A percentile compares a stretch with the other conserved stretches of the same genome.
phyloP scores from a whole-genome alignment of 2,113 vertebrate species.

The Ciconia boyciana region DNA sequence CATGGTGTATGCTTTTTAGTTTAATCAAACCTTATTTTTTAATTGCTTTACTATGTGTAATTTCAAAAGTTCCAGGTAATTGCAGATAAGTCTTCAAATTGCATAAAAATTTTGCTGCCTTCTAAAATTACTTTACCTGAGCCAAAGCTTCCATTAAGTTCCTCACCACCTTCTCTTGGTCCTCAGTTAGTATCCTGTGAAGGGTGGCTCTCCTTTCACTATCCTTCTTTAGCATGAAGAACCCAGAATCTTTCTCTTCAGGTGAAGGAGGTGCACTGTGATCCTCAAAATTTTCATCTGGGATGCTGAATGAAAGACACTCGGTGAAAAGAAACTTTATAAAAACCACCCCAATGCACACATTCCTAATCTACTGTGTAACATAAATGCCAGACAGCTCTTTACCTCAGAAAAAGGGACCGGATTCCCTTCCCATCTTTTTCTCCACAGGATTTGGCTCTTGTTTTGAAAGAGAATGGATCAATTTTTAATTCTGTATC shows the following conservation, averaged over 20 bases:
- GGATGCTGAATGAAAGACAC: conserved; percentile 78
- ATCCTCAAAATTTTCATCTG: conserved; percentile 97
- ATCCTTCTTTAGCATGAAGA: conserved; percentile 96
- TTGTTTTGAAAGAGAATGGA: conserved; percentile 92
- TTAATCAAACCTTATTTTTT: neutral
- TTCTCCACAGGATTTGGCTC: conserved; percentile 92
- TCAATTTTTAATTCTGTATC: conserved; percentile 93
- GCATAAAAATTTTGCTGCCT: neutral
- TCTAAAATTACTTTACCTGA: conserved; percentile 77
- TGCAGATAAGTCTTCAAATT: neutral
- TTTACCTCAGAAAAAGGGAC: conserved; percentile 91
- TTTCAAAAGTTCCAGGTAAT: neutral
- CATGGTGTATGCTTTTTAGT: neutral
- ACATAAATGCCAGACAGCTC: neutral
- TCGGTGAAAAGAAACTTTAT: neutral
- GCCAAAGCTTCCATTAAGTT: conserved; percentile 90
- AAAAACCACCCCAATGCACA: neutral
- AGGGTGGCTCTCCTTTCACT: conserved; percentile 95
- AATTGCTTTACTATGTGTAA: neutral
- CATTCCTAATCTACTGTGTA: neutral
- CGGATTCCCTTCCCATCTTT: conserved; percentile 87
- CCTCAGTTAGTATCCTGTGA: conserved; percentile 92
- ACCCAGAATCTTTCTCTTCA: conserved; percentile 94
- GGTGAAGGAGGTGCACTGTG: conserved; percentile 97
- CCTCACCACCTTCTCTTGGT: conserved; percentile 89